phyloP scores from a whole-genome alignment of 2,113 vertebrate species.

The Diglossa brunneiventris region DNA sequence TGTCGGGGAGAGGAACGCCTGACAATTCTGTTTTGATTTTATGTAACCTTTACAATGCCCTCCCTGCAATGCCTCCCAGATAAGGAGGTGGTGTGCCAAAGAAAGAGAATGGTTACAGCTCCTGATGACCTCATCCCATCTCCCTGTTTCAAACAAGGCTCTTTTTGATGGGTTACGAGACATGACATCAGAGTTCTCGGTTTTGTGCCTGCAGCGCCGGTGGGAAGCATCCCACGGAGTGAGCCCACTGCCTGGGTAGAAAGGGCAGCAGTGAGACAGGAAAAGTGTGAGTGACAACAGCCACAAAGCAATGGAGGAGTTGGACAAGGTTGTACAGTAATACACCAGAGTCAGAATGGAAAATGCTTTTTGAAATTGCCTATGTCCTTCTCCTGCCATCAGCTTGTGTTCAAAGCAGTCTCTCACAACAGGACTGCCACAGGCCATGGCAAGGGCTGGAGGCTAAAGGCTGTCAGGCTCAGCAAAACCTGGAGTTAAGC shows the following conservation, averaged over 20 bases:
- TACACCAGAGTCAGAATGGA: background rate
- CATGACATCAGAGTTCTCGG: slow-evolving; percentile 62
- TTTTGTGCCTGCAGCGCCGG: background rate
- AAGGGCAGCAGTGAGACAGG: background rate
- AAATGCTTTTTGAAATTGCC: background rate
- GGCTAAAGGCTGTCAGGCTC: background rate
- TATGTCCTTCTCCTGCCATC: background rate
- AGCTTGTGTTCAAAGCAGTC: background rate
- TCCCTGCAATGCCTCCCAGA: slow-evolving; percentile 20
- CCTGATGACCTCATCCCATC: slow-evolving; percentile 53
- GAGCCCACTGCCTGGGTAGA: background rate
- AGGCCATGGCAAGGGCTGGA: background rate
- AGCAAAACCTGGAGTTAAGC: background rate
- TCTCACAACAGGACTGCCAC: no score
- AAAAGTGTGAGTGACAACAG: background rate
- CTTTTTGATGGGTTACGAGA: slow-evolving; percentile 61
- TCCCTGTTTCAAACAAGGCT: slow-evolving; percentile 46
- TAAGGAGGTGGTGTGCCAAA: slow-evolving; percentile 36
- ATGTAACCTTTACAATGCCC: background rate
- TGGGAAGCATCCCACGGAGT: background rate
- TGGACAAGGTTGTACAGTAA: background rate
- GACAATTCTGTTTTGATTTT: background rate
- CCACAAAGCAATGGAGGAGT: background rate
- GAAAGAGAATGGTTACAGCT: slow-evolving; percentile 16
- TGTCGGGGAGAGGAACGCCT: background rate